Evolutionary conservation across 2,797 vertebrate genomes (phyloP), one percentile per base, ranked within the genome.

Genomic region (Zenarchopterus dispar): DNA sequence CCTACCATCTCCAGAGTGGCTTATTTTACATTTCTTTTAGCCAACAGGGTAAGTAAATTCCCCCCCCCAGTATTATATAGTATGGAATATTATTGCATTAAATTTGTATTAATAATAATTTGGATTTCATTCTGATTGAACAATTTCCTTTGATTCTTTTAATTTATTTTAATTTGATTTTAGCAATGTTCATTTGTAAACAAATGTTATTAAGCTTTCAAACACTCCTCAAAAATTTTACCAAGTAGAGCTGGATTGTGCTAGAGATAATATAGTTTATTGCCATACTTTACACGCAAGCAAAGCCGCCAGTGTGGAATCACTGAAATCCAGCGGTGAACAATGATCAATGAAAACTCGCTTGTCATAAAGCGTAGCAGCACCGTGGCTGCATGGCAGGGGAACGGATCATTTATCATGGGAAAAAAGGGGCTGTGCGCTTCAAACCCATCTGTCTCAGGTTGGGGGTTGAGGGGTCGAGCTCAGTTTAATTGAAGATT

Each of bases 401-500:
- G 74, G 69, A 70, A 66, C 56, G 65, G 62, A 80, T 80, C 76
- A 87, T 90, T 92, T 86, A 90, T 89, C 88, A 84, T 73, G 54
- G 57, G 85, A 67, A 81, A 75, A 81, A 75, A 78, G 59, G 66
- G 70, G 70, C 73, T 21, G 59, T 56, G 57, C 63, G 77, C 77
- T 76, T 74, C 62, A 24, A 73, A 78, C 75, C 86, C 83, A 85
- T 88, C 87, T 88, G 89, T 90, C 85, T 90, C 65, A 17, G 57
- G 67, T 74, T 81, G 82, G 78, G 72, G 75, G 76, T 76, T 81
- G 85, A 50, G 70, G 81, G 89, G 89, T 89, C 78, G 79, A 75
- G 87, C 78, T 89, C 31, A 58, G 87, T 91, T 91, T 93, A 93
- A 93, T 92, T 92, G 90, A 92, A 91, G 91, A 93, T 93, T 93